Percentiles rank a stretch among this genome's conserved stretches.
Conservation (phyloP, 1,140 invertebrate genomes). For the Idris sp. region DNA sequence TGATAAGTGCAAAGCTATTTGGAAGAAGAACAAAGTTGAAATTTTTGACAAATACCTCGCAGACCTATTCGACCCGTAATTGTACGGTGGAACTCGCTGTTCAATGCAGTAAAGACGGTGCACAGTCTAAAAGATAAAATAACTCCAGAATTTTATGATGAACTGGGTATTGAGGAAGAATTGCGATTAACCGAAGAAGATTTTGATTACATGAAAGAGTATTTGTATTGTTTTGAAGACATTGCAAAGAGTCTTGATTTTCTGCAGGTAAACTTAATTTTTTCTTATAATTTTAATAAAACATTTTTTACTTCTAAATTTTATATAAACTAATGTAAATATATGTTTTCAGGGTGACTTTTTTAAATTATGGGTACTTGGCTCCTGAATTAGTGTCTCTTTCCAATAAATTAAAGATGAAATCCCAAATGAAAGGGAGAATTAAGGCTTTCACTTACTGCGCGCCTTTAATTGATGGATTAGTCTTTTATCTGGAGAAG, state of each 20-base stretch:
- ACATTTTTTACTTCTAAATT: too few species aligned
- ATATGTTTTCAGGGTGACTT: too few species aligned
- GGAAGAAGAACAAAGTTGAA: slow-evolving; percentile 12
- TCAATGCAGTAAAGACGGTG: not conserved
- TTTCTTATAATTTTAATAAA: not conserved
- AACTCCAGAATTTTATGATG: slow-evolving; percentile 2
- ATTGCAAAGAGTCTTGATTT: not conserved
- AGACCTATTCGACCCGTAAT: not conserved
- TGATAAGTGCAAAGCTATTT: not conserved
- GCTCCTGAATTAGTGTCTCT: too few species aligned
- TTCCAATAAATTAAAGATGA: too few species aligned
- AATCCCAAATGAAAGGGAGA: too few species aligned
- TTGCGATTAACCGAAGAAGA: slow-evolving; percentile 6
- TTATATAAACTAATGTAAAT: too few species aligned
- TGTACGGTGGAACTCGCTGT: slow-evolving; percentile 4
- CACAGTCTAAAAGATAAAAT: slow-evolving; percentile 1
- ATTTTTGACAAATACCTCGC: slow-evolving; percentile 7
- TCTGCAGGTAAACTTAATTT: not conserved
- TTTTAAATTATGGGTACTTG: too few species aligned
- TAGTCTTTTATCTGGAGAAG: not conserved
- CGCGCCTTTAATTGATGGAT: not conserved
- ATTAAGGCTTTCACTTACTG: too few species aligned
- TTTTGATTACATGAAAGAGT: slow-evolving; percentile 1
- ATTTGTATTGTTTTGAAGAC: slow-evolving; percentile 7
- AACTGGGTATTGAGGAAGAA: not conserved